These are phyloP conservation scores for Slavum lentiscoides DNA, from an alignment of 2,888 invertebrate genomes.

Conservation along the genomic window DNA sequence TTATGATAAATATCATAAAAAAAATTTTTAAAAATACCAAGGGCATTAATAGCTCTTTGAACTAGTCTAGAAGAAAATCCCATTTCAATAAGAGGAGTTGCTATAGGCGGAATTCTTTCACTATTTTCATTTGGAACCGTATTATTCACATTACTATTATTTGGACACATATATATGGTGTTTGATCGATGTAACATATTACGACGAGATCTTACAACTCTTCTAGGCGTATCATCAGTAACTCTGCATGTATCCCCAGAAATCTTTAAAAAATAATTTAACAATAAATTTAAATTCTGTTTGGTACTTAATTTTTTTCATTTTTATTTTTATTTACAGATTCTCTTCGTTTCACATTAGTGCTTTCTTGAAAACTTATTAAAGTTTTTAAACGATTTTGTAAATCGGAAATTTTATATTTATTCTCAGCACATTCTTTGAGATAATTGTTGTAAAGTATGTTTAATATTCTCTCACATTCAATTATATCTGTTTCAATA, in stretches of 20 bases:
- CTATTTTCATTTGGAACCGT: conserved; percentile 17
- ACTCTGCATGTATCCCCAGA: conserved; percentile 42
- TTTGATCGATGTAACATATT: conserved; percentile 50
- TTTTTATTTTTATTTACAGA: conserved; percentile 31
- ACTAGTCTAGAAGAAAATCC: conserved; percentile 67
- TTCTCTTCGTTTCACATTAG: conserved; percentile 49
- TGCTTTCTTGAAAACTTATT: conserved; percentile 48
- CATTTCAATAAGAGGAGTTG: conserved; percentile 67
- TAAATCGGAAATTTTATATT: conserved; percentile 47
- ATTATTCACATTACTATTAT: conserved; percentile 8
- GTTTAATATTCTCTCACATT: conserved; percentile 63
- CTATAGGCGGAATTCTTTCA: conserved; percentile 61
- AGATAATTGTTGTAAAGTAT: conserved; percentile 60
- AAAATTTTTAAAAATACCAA: conserved; percentile 59
- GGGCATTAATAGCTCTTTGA: conserved; percentile 64
- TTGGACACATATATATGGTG: conserved; percentile 39
- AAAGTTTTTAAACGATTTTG: conserved; percentile 51
- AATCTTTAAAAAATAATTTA: conserved; percentile 14
- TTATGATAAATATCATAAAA: neutral
- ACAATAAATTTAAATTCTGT: neutral
- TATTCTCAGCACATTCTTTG: conserved; percentile 54
- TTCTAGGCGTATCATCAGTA: conserved; percentile 26
- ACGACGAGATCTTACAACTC: conserved; percentile 40
- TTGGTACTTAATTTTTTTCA: neutral
- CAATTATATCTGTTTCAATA: conserved; percentile 61